These are phyloP conservation scores for Megaceryle maxima DNA, from an alignment of 2,113 vertebrate genomes.

Conservation along the genomic window DNA sequence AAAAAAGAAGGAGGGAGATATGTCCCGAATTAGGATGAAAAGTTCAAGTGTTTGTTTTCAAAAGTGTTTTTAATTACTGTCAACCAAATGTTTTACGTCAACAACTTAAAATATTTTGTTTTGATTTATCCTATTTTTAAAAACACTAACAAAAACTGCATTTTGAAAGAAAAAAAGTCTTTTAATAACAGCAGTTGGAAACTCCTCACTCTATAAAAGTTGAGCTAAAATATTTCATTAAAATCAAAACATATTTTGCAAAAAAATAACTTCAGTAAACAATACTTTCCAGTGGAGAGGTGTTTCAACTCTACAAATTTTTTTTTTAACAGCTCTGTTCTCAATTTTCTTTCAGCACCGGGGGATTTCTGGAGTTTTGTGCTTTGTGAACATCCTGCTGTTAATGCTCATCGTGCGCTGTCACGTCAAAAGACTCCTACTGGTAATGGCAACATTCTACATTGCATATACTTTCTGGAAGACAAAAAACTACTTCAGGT, in stretches of 20 bases:
- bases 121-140: slow-evolving; percentile 54
- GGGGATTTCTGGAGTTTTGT: background rate
- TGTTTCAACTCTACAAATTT: background rate
- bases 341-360: background rate
- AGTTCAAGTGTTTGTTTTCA: slow-evolving; percentile 15
- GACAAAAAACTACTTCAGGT: background rate
- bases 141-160: background rate
- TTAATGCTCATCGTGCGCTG: background rate
- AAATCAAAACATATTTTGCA: background rate
- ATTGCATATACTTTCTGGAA: background rate
- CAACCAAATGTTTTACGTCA: slow-evolving; percentile 48
- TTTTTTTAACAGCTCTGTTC: background rate
- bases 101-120: slow-evolving; percentile 38
- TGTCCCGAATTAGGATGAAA: slow-evolving; percentile 2
- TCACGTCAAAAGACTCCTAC: background rate
- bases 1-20: background rate
- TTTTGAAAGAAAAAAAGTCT: slow-evolving; percentile 10
- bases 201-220: slow-evolving; percentile 10
- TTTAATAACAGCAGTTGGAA: slow-evolving; percentile 32
- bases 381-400: background rate
- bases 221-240: slow-evolving; percentile 15
- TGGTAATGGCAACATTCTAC: background rate
- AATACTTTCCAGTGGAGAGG: background rate
- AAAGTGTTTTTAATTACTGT: slow-evolving; percentile 56
- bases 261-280: background rate